A percentile compares a stretch with the other conserved stretches of the same genome.
These are phyloP conservation scores for Manis javanica DNA, from an alignment of 2,797 vertebrate genomes.

Conservation along the genomic window DNA sequence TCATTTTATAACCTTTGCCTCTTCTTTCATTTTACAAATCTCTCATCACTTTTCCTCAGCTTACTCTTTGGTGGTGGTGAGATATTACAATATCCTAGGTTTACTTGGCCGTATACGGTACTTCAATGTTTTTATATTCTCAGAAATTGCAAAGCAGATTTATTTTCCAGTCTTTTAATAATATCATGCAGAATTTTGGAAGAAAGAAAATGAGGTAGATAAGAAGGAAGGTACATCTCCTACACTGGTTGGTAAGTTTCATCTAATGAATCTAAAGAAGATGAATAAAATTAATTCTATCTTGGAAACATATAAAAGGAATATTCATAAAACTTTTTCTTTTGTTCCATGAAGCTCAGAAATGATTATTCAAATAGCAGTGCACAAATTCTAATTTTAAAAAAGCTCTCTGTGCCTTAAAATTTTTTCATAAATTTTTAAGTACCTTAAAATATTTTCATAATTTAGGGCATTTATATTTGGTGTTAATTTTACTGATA, in stretches of 20 bases:
- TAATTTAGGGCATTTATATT: conserved; percentile 28
- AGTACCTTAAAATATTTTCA: background rate
- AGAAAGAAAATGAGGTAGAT: background rate
- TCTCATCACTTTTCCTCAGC: conserved; percentile 25
- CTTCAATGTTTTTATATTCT: background rate
- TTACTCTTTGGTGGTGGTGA: background rate
- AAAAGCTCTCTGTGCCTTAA: background rate
- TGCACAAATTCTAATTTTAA: conserved; percentile 26
- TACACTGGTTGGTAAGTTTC: conserved; percentile 22
- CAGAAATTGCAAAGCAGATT: conserved; percentile 2
- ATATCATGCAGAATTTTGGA: background rate
- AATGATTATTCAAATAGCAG: background rate
- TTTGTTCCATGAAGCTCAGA: conserved; percentile 37
- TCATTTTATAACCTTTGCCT: background rate
- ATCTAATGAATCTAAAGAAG: conserved; percentile 41
- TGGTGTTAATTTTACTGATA: conserved; percentile 29
- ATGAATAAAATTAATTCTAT: conserved; percentile 41
- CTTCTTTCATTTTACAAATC: conserved; percentile 50
- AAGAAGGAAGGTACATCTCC: too few species aligned
- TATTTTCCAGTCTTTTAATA: conserved; percentile 14
- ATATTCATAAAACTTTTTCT: background rate
- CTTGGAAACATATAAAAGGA: conserved; percentile 21
- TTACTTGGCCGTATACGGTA: background rate
- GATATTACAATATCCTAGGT: background rate
- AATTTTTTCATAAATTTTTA: background rate